Evolutionary conservation across 2,797 vertebrate species (phyloP).

Genomic region (Myoxocephalus aenaeus): DNA sequence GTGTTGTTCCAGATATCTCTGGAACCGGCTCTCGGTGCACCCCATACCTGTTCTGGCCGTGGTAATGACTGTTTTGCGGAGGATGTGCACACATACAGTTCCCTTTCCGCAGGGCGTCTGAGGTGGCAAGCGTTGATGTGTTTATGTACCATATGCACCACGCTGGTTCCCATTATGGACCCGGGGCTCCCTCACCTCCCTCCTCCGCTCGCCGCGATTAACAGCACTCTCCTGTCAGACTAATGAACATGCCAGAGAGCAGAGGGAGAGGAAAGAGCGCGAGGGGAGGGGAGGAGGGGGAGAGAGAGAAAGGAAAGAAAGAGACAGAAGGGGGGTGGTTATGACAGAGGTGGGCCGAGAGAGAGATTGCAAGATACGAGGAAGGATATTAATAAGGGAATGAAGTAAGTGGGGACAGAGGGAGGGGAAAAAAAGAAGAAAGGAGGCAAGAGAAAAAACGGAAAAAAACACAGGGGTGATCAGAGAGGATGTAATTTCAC

Average conservation of each 20-base stretch:
- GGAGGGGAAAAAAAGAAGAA: neutral
- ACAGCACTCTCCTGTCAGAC: slow-evolving; percentile 70
- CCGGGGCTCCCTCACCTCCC: slow-evolving; percentile 50
- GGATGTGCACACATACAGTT: slow-evolving; percentile 28
- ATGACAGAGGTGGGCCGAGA: slow-evolving; percentile 46
- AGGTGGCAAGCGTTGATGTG: slow-evolving; percentile 57
- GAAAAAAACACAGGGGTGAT: slow-evolving; percentile 3
- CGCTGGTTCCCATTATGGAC: slow-evolving; percentile 75
- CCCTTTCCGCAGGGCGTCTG: slow-evolving; percentile 42
- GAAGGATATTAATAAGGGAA: slow-evolving; percentile 63
- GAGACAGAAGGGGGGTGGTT: slow-evolving; percentile 19
- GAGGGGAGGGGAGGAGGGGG: neutral
- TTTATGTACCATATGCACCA: slow-evolving; percentile 73
- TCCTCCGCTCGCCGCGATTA: slow-evolving; percentile 65
- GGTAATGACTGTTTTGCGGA: slow-evolving; percentile 47
- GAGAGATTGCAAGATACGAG: slow-evolving; percentile 53
- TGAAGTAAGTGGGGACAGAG: slow-evolving; percentile 20
- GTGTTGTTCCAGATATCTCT: slow-evolving; percentile 15
- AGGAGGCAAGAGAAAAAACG: neutral
- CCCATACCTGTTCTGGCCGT: slow-evolving; percentile 25
- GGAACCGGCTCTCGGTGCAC: slow-evolving; percentile 22
- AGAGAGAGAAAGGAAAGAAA: neutral
- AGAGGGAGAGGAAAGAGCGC: slow-evolving; percentile 45
- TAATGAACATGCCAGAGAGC: slow-evolving; percentile 73
- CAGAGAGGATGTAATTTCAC: slow-evolving; percentile 38